Evolutionary conservation across 1,140 invertebrate genomes (phyloP).

Genomic region (Theocolax elegans): DNA sequence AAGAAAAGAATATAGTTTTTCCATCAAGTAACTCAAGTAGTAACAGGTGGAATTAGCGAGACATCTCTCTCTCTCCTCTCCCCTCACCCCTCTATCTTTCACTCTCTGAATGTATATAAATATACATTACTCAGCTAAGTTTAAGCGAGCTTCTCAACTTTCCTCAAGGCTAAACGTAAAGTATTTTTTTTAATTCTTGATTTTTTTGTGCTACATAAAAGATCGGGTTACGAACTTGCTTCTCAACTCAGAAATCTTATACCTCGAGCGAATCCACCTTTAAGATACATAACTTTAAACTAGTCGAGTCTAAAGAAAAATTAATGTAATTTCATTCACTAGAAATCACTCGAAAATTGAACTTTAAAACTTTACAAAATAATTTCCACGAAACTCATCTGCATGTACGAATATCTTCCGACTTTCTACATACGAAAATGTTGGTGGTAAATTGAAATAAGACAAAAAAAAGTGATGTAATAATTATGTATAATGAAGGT

Average conservation of each 20-base stretch:
- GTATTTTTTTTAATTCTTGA: background rate
- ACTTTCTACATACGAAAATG: no score
- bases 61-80: no score
- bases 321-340: constrained; percentile 17
- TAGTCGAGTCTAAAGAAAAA: background rate
- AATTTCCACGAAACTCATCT: no score
- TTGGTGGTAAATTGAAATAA: no score
- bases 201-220: background rate
- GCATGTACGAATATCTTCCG: no score
- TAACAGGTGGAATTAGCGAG: background rate
- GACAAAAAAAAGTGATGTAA: no score
- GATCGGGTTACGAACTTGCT: background rate
- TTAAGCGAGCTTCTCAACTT: constrained; percentile 2
- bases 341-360: constrained; percentile 26
- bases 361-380: constrained; percentile 16
- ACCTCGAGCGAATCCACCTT: background rate
- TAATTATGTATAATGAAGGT: no score
- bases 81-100: no score
- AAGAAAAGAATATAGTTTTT: background rate
- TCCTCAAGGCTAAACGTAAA: background rate
- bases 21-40: background rate
- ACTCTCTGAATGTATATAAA: no score
- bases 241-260: background rate
- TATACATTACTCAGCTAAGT: background rate
- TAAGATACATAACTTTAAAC: background rate